phyloP scores from a whole-genome alignment of 2,797 vertebrate genomes.

The Dendrocincla tyrannina region DNA sequence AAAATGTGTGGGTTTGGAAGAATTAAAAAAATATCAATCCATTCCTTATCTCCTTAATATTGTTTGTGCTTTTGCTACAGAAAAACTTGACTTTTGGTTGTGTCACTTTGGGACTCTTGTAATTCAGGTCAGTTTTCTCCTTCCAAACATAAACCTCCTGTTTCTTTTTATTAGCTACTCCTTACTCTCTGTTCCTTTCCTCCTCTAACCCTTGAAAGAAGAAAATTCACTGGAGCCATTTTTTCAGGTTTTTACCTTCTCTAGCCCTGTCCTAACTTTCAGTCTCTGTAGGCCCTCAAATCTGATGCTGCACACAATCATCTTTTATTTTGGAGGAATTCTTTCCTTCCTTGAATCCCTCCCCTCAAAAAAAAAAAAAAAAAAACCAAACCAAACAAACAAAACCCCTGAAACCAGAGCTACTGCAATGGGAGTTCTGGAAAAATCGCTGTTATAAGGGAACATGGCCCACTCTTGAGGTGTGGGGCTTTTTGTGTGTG shows the following conservation, averaged over 20 bases:
- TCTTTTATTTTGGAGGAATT: not conserved
- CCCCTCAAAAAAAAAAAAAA: not conserved
- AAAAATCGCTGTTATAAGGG: not conserved
- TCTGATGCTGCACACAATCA: not conserved
- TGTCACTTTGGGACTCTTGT: not conserved
- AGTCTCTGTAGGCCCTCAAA: not conserved
- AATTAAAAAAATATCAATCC: not conserved
- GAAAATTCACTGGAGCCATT: not conserved
- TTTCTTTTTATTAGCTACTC: not conserved
- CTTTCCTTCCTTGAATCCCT: not conserved
- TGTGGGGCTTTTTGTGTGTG: not conserved
- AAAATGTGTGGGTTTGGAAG: not conserved
- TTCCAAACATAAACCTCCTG: not conserved
- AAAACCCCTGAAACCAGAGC: not conserved
- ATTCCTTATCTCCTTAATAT: not conserved
- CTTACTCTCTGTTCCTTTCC: not conserved
- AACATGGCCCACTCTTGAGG: not conserved
- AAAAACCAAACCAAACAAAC: not conserved
- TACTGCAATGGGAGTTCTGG: not conserved
- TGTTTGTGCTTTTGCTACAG: not conserved
- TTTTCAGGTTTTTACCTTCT: not conserved
- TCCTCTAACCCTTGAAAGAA: not conserved
- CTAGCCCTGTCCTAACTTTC: not conserved
- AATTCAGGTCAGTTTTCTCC: not conserved
- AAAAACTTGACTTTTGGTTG: not conserved